Conservation (phyloP, 2,888 invertebrate species). For the Erebia aethiops region DNA sequence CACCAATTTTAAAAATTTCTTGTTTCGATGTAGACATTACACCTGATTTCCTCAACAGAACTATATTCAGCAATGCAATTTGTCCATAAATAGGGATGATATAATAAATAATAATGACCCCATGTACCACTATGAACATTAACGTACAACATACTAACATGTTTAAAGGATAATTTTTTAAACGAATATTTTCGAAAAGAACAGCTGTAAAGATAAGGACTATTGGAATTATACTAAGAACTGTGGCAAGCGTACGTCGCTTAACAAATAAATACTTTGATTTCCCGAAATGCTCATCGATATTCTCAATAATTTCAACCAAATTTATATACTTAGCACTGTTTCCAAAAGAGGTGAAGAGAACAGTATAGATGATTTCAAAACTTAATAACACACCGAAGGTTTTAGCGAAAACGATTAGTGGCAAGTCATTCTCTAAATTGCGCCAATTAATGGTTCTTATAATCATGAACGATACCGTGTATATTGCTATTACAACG, state of each 20-base stretch:
- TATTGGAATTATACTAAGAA: slow-evolving; percentile 47
- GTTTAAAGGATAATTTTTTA: background rate
- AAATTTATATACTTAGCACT: slow-evolving; percentile 49
- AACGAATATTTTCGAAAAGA: slow-evolving; percentile 45
- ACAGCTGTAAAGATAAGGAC: slow-evolving; percentile 43
- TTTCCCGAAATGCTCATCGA: slow-evolving; percentile 51
- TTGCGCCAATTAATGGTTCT: slow-evolving; percentile 52
- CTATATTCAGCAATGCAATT: slow-evolving; percentile 49
- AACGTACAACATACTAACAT: slow-evolving; percentile 46
- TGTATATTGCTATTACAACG: slow-evolving; percentile 43
- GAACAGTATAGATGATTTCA: slow-evolving; percentile 52
- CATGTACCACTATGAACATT: slow-evolving; percentile 55
- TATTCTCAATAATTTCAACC: slow-evolving; percentile 51
- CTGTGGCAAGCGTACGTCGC: slow-evolving; percentile 45
- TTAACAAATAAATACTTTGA: slow-evolving; percentile 46
- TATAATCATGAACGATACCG: slow-evolving; percentile 41
- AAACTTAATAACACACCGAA: slow-evolving; percentile 47
- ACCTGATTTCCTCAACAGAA: slow-evolving; percentile 48
- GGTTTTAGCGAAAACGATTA: slow-evolving; percentile 56
- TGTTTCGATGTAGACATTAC: slow-evolving; percentile 38
- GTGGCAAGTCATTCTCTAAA: slow-evolving; percentile 54
- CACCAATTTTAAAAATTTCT: slow-evolving; percentile 44
- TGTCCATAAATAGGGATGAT: slow-evolving; percentile 52
- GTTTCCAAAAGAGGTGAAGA: slow-evolving; percentile 50
- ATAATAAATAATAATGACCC: slow-evolving; percentile 51